These are phyloP conservation scores for Coryphaenoides rupestris DNA, from an alignment of 2,113 vertebrate species.

Conservation along the genomic window DNA sequence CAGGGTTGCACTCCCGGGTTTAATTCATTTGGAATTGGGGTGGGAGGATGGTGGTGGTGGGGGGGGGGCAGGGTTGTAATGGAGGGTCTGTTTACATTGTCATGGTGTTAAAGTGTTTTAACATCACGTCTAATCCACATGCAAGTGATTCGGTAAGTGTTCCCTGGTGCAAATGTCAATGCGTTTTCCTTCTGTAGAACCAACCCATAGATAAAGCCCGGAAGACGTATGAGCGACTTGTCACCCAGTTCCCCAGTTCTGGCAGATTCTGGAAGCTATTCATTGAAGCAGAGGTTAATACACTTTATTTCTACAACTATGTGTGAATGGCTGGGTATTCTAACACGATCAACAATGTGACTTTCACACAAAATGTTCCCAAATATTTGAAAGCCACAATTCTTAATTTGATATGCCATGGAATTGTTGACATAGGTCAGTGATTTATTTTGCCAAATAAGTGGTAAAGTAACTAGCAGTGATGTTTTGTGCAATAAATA, in stretches of 20 bases:
- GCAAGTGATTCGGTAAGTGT: slow-evolving; percentile 21
- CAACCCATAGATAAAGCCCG: slow-evolving; percentile 99
- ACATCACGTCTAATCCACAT: slow-evolving; percentile 3
- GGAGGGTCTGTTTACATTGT: slow-evolving; percentile 9
- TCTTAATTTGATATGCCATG: slow-evolving; percentile 32
- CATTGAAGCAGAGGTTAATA: slow-evolving; percentile 99
- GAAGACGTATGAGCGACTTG: slow-evolving; percentile 99
- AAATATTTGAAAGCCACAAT: slow-evolving; percentile 57
- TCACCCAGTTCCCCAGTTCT: slow-evolving; percentile 99
- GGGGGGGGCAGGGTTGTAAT: slow-evolving; percentile 34
- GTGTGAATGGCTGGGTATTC: slow-evolving; percentile 67
- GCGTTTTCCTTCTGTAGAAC: slow-evolving; percentile 94
- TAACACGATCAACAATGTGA: slow-evolving; percentile 77
- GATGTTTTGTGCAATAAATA: too few species aligned
- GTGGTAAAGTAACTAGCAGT: not conserved
- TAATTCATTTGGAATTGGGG: slow-evolving; percentile 52
- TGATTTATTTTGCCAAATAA: not conserved
- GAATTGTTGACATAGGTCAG: not conserved
- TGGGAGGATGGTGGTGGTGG: slow-evolving; percentile 39
- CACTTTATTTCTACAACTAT: slow-evolving; percentile 61
- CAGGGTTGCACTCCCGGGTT: slow-evolving; percentile 95
- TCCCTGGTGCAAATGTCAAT: slow-evolving; percentile 85
- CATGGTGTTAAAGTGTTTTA: slow-evolving; percentile 20
- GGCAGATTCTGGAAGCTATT: slow-evolving; percentile 99
- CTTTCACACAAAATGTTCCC: slow-evolving; percentile 73